Conservation (phyloP, 2,113 vertebrate genomes). For the Anhinga anhinga region DNA sequence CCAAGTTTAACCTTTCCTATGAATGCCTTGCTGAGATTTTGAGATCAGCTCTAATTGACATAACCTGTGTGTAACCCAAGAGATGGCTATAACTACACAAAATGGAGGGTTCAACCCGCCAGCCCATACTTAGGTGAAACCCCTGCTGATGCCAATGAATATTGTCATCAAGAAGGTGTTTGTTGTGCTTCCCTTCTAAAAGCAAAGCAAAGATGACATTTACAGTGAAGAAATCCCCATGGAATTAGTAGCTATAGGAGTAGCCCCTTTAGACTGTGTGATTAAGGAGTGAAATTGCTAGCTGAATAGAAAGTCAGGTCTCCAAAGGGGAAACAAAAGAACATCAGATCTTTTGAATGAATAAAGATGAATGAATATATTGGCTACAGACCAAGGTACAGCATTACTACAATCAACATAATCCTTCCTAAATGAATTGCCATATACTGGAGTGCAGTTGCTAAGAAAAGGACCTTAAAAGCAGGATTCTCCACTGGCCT, state of each 20-base stretch:
- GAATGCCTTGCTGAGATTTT: neutral
- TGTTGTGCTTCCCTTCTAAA: neutral
- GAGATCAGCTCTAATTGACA: neutral
- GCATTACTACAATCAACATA: neutral
- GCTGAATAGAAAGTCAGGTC: constrained; percentile 17
- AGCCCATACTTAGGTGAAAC: neutral
- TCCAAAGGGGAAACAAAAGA: constrained; percentile 35
- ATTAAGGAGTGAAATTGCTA: constrained; percentile 7
- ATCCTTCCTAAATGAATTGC: constrained; percentile 42
- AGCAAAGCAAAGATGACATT: constrained; percentile 32
- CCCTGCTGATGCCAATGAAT: neutral
- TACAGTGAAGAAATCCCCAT: neutral
- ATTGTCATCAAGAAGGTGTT: neutral
- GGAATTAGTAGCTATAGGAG: neutral
- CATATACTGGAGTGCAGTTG: neutral
- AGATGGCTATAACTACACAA: neutral
- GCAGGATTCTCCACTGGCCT: neutral
- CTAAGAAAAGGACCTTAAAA: constrained; percentile 28
- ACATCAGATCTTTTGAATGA: constrained; percentile 42
- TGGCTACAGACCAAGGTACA: constrained; percentile 9
- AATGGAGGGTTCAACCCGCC: neutral
- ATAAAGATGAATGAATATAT: constrained; percentile 56
- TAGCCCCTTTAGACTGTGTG: neutral
- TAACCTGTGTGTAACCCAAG: neutral
- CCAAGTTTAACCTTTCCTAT: neutral